phyloP scores from a whole-genome alignment of 1,140 invertebrate genomes.

The Drosophila sturtevanti region DNA sequence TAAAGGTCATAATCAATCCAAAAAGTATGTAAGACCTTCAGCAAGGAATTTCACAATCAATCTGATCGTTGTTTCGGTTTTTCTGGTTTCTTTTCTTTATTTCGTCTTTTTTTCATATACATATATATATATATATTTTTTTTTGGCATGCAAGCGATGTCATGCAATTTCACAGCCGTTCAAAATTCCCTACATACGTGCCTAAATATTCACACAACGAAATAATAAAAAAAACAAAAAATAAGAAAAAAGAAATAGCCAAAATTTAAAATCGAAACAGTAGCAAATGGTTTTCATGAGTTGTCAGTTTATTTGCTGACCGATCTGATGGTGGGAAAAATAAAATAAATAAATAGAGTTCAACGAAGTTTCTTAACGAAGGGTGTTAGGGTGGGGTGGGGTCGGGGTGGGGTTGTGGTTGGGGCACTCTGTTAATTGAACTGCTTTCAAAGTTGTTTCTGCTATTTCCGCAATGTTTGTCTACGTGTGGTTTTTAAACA shows the following conservation, averaged over 20 bases:
- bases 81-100: neutral
- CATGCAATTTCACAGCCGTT: constrained; percentile 52
- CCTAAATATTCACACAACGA: constrained; percentile 31
- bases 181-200: constrained; percentile 27
- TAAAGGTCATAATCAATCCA: constrained; percentile 57
- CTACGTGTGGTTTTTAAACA: constrained; percentile 27
- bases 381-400: neutral
- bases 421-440: constrained; percentile 62
- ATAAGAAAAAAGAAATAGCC: too few species aligned
- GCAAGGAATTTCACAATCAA: constrained; percentile 63
- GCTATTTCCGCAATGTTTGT: constrained; percentile 53
- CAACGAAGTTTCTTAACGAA: neutral
- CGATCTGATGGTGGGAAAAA: constrained; percentile 55
- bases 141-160: constrained; percentile 67
- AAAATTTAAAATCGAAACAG: constrained; percentile 50
- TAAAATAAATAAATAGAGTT: too few species aligned
- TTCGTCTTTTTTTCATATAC: neutral
- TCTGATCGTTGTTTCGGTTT: constrained; percentile 2
- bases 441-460: constrained; percentile 31
- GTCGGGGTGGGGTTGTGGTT: neutral
- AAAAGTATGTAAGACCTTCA: constrained; percentile 48
- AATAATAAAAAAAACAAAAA: constrained; percentile 23
- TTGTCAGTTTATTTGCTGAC: constrained; percentile 37
- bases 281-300: constrained; percentile 52
- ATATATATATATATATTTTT: too few species aligned